Percentiles rank a stretch among this genome's conserved stretches.
phyloP scores from a whole-genome alignment of 2,797 vertebrate species.

The Catharus ustulatus region DNA sequence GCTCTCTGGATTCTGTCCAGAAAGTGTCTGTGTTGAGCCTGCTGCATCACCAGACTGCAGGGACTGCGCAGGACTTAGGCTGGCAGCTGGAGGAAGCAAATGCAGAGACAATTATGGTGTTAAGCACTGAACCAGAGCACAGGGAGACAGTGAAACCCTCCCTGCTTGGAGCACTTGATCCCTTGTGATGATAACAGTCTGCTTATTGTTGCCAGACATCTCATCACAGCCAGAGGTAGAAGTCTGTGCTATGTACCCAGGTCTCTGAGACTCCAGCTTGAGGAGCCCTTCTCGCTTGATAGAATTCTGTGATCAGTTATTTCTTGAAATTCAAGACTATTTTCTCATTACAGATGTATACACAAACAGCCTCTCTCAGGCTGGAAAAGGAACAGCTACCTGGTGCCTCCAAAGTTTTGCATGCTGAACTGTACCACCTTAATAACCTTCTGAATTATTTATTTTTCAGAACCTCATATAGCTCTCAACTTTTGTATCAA shows the following conservation, averaged over 20 bases:
- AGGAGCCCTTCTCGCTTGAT: background rate
- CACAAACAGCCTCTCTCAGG: background rate
- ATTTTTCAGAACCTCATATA: background rate
- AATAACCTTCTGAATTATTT: slow-evolving; percentile 48
- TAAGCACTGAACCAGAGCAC: slow-evolving; percentile 50
- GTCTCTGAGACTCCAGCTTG: background rate
- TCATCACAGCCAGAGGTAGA: slow-evolving; percentile 32
- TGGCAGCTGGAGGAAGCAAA: slow-evolving; percentile 53
- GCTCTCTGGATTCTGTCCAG: slow-evolving; percentile 33
- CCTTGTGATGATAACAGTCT: slow-evolving; percentile 49
- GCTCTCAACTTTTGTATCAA: background rate
- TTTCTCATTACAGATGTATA: background rate
- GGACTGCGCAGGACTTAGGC: background rate
- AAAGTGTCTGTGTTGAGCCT: slow-evolving; percentile 19
- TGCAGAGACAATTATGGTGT: slow-evolving; percentile 6
- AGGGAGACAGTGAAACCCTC: slow-evolving; percentile 29
- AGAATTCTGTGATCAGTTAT: background rate
- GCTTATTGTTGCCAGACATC: slow-evolving; percentile 19
- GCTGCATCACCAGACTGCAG: slow-evolving; percentile 22
- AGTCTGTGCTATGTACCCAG: background rate
- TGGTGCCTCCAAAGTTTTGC: background rate
- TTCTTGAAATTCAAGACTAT: background rate
- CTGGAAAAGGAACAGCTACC: background rate
- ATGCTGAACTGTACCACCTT: background rate
- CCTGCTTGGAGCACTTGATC: slow-evolving; percentile 4